Base-by-base conservation (phyloP, 1,140 invertebrate genomes). In the Megalopta genalis region DNA sequence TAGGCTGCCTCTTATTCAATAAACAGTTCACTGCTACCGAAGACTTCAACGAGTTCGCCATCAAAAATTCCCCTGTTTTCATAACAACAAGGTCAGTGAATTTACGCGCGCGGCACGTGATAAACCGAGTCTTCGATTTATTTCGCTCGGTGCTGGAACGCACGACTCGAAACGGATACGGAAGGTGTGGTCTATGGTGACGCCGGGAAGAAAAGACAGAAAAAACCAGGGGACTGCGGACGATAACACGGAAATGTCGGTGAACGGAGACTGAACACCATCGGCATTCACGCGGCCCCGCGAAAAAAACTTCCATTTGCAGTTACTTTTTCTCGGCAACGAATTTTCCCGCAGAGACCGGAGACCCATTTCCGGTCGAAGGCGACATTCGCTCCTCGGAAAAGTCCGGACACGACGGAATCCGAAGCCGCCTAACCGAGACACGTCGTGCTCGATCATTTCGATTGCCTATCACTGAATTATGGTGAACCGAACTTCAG, bases 251-350 rank as follows among this genome's bases (percentile, higher is more conserved):
- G 66, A 75, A 75, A 57, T 57, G 63, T 25, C 18, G 49, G 27
- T 32, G 23, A 25, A 14, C 21, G 8, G 52, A 37, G n/a, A 16
- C 9, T 18, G 63, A 25, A 66, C 63, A 16, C 32, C n/a, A 57
- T 54, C 23, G 32, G 27, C 16, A 23, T 52, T 74, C 27, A 23
- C 46, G n/a, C 21, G 6, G 14, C 8, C 4, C n/a, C 32, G 27
- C 21, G 46, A 66, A 57, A 54, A 46, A 66, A 75, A 66, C 62
- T 75, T 75, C 32, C 63, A 75, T 75, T 75, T 75, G 63, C 72
- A 66, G 72, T 75, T 75, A 75, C 63, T 54, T 75, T 52, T 3
- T 27, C 32, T 4, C 3, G 46, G 23, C 63, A 16, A 54, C 46
- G 72, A 66, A 75, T 66, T 21, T 39, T 16, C n/a, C 25, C 62